Evolutionary conservation across 2,113 vertebrate genomes (phyloP).

Genomic region (Ceyx cyanopectus): DNA sequence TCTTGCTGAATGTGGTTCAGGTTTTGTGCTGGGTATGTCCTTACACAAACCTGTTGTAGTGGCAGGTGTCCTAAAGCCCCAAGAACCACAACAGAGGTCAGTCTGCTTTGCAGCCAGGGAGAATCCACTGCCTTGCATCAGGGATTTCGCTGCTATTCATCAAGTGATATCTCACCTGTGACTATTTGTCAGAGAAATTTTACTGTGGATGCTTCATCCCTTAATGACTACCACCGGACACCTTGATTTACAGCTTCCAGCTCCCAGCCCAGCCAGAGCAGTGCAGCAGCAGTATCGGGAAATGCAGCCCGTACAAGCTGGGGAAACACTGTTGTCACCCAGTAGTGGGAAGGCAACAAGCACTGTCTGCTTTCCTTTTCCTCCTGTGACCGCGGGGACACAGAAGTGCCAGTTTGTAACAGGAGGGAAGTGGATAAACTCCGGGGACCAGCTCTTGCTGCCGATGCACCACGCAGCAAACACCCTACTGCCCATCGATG

Average conservation of each 20-base stretch:
- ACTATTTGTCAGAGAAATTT: constrained; percentile 65
- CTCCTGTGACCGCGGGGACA: neutral
- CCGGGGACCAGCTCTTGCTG: neutral
- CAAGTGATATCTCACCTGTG: constrained; percentile 56
- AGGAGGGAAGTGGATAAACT: neutral
- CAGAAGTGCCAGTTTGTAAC: neutral
- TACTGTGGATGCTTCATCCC: constrained; percentile 43
- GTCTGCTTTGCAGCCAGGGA: neutral
- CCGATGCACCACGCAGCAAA: neutral
- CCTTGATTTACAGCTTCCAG: constrained; percentile 51
- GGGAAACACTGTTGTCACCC: neutral
- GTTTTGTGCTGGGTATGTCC: neutral
- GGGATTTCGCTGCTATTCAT: constrained; percentile 28
- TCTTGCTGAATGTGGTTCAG: neutral
- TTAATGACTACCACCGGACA: neutral
- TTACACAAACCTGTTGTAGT: neutral
- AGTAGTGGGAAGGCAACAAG: neutral
- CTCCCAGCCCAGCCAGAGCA: constrained; percentile 17
- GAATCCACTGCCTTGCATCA: neutral
- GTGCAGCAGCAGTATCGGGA: neutral
- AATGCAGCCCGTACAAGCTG: neutral
- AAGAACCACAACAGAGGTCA: neutral
- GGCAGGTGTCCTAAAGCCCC: neutral
- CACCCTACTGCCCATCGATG: accelerated
- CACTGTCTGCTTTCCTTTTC: neutral